Evolutionary conservation across 2,113 vertebrate species (phyloP), one percentile per base, ranked within the genome.

Genomic region (Rhagologus leucostigma): DNA sequence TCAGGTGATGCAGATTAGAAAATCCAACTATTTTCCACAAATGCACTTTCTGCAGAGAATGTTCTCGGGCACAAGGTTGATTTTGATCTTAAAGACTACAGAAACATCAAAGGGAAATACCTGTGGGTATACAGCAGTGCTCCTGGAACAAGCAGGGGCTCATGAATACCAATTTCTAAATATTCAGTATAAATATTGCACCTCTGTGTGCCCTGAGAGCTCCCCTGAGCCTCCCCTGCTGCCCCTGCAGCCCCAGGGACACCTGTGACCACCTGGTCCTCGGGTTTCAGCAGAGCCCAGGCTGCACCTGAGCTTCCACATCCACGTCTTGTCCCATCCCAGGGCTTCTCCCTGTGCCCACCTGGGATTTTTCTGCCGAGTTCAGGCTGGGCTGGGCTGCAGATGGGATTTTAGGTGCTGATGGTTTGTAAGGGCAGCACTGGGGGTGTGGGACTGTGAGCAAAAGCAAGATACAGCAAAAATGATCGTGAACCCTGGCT

Each of bases 201-300:
- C 13, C 39, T 2, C 42, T 21, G 80, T 3, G 0, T 4, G 33
- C 37, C 1, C 22, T 4, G 11, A 16, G 1, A 30, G 37, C 3
- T 60, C 62, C 4, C 69, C 86, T 21, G 11, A 4, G 3, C 68
- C 35, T 33, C 63, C 74, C 17, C 47, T 32, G 49, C 26, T 11
- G 32, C 22, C 69, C 21, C 16, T 3, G 6, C 35, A 30, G 33
- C 32, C 32, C 62, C 13, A 2, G 37, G 14, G 21, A 17, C 4
- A 3, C 57, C 18, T 11, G 6, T 1, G 9, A 0, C 9, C 16
- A 0, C 3, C 18, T 0, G 3, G 3, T 3, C 42, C 74, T 5
- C 0, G 16, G 56, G 6, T 20, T 41, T 10, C 49, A 13, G 10
- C 9, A 24, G 13, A 19, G 10, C 59, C 46, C 68, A 27, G 53